Conservation (phyloP, 2,797 vertebrate genomes). For the Sebastes nivosus region DNA sequence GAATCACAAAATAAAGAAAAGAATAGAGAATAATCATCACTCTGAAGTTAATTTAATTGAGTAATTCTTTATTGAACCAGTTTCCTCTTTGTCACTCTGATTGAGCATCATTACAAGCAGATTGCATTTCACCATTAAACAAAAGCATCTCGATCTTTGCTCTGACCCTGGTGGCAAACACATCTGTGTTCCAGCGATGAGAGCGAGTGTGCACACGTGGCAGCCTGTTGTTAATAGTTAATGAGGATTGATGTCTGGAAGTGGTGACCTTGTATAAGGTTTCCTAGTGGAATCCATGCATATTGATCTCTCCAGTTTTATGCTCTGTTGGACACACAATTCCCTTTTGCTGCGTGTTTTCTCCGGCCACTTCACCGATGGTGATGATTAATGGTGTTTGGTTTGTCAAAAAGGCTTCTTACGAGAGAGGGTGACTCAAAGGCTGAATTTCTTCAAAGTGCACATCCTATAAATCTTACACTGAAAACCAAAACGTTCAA, state of each 20-base stretch:
- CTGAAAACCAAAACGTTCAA: background rate
- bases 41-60: constrained; percentile 1
- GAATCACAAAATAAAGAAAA: constrained; percentile 30
- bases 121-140: constrained; percentile 15
- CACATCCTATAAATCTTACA: background rate
- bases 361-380: constrained; percentile 1
- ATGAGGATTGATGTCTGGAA: constrained; percentile 83
- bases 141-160: constrained; percentile 42
- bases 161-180: constrained; percentile 26
- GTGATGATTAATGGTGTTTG: constrained; percentile 46
- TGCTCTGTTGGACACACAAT: constrained; percentile 71
- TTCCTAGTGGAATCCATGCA: constrained; percentile 78
- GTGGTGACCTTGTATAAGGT: constrained; percentile 80
- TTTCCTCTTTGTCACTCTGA: constrained; percentile 1
- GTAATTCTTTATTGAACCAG: constrained; percentile 1
- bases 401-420: constrained; percentile 13
- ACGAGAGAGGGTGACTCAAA: background rate
- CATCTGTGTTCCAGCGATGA: constrained; percentile 26
- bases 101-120: background rate
- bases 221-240: constrained; percentile 82
- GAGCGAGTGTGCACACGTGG: constrained; percentile 44
- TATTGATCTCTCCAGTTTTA: constrained; percentile 78
- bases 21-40: background rate
- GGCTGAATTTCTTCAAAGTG: background rate
- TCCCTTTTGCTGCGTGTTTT: constrained; percentile 37